Evolutionary conservation across 2,888 invertebrate species (phyloP), one percentile per base, ranked within the genome.

Genomic region (Calameuta idolon): DNA sequence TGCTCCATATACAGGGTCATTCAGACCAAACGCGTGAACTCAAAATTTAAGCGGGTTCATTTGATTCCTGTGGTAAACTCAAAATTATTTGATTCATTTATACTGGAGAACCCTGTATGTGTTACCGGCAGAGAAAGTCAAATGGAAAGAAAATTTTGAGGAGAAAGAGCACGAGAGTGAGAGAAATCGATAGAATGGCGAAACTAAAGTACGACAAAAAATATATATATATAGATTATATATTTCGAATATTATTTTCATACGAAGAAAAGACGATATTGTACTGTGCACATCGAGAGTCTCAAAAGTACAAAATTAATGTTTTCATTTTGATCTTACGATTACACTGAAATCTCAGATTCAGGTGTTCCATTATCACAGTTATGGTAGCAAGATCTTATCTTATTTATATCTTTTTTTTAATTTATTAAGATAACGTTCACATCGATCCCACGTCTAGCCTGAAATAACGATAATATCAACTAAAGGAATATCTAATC

Each of bases 141-240:
- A 74, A 71, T 73, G n/a, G 23, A 73, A 33, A 71, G 5, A 71
- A 73, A 37, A 9, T 23, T 23, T 23, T 9, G 55, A 55, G 55
- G 1, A 23, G 69, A 73, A 55, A 74, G 73, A 76, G 69, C 73
- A 76, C 76, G 78, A 55, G 78, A 81, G 79, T 77, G 80, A 82
- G 81, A 82, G 81, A 77, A 76, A 77, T 69, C 71, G 79, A 78
- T 69, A 79, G 75, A 79, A 74, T 76, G 77, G 75, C 69, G 76
- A 76, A 78, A 80, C 80, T 74, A 83, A 77, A 83, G 79, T 81
- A 76, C 75, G 74, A 80, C 79, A 83, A 80, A 77, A 33, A 3
- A 33, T 33, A 31, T 31, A 33, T 33, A 33, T 33, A 34, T 78
- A 80, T 80, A 79, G 79, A 82, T 82, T 79, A 1, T 75, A 79